Evolutionary conservation across 2,797 vertebrate species (phyloP), one percentile per base, ranked within the genome.

Genomic region (Lagodon rhomboides): DNA sequence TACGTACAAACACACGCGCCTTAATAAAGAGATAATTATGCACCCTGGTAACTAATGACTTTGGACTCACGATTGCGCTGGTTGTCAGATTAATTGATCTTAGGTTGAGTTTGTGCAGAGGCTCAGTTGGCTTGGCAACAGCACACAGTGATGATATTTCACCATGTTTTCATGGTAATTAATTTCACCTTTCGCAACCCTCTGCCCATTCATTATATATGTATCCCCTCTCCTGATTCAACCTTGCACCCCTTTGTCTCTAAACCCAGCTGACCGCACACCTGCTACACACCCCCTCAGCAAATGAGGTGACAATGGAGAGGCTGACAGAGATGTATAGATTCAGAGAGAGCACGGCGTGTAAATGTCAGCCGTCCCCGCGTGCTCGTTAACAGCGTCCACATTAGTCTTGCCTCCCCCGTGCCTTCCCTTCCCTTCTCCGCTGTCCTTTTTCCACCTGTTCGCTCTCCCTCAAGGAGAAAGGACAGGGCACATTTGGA

Each of bases 321-420:
- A 68, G 43, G 27, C 22, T 9, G 69, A 80, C 64, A 75, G 61
- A 75, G 73, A 82, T 18, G 44, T 65, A 82, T 71, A 75, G 73
- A 77, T 77, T 69, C 61, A 66, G 41, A 74, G 65, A 34, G 46
- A 67, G 38, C 22, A 1, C 12, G 15, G 58, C 43, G 68, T 79
- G 74, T 73, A 85, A 87, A 88, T 88, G 74, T 85, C 88, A 80
- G 78, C 75, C 41, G 34, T 80, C 65, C 55, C 44, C 5, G 2
- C 56, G 67, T 43, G 69, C 83, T 87, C 78, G 89, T 91, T 87
- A 89, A 73, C 86, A 78, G 64, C 41, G 10, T 77, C 86, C 75
- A 71, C 76, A 79, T 89, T 84, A 84, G 80, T 75, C 77, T 68
- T 71, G 22, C 41, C 20, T 50, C 60, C 58, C 61, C 20, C 27